Base-by-base conservation (phyloP, 2,113 vertebrate species). In the Diglossa brunneiventris region DNA sequence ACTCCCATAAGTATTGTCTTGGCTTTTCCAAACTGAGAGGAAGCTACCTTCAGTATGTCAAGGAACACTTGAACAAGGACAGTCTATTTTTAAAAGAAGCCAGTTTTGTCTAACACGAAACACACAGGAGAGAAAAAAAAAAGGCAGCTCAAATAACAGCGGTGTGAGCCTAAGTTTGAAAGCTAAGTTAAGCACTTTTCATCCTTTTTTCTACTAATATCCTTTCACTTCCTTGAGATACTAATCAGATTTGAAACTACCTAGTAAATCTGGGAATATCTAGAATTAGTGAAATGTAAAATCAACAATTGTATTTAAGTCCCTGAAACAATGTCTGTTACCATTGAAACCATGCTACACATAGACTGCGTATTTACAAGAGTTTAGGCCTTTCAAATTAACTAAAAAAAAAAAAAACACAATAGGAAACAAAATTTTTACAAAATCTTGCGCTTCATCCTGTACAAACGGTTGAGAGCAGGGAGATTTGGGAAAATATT, bases 1-100 rank as follows among this genome's bases (percentile, higher is more conserved):
- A 67, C 16, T 74, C 83, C 95, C 55, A 21, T 80, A 97, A 95
- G 67, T 66, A 70, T 76, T 86, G 55, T 94, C 44, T 80, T 81
- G 92, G 86, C 87, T 91, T 87, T 96, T 52, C 30, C 44, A 79
- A 81, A 37, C 13, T 94, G 75, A 89, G 58, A 98, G 97, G 96
- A 97, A 97, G 79, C 84, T 59, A 41, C 50, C 80, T 93, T 79
- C 69, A 50, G 12, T 41, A 46, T 83, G 73, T 76, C 74, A 59
- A 30, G 73, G 90, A 84, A 96, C 80, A 92, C 24, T 75, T 19
- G 31, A 87, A 62, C 84, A 96, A 95, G 89, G 91, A 87, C 39
- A 47, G 26, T 52, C 91, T 97, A 94, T 97, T 97, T 97, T 87
- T 86, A 59, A 76, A 77, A 77, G 76, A 84, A 93, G 37, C 4